A percentile compares a stretch with the other conserved stretches of the same genome.
Evolutionary conservation across 2,113 vertebrate genomes (phyloP).

Genomic region (Hyperopisus bebe): DNA sequence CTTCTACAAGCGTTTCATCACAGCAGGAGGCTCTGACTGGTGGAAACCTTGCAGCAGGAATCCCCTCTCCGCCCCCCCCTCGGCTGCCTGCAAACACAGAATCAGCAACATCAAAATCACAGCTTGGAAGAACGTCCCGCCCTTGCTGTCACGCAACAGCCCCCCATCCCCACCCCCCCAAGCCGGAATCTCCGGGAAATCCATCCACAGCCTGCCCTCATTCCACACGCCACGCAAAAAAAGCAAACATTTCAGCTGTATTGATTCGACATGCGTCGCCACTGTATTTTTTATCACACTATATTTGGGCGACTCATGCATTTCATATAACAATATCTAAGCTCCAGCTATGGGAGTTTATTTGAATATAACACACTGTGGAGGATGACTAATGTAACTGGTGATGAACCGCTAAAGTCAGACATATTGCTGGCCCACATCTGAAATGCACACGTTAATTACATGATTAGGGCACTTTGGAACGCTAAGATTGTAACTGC

Average conservation of each 20-base stretch:
- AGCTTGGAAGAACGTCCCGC: not conserved
- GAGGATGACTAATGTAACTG: not conserved
- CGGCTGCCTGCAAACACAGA: not conserved
- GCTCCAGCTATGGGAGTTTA: not conserved
- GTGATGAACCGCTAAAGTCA: not conserved
- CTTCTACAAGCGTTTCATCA: conserved; percentile 45
- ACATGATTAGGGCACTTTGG: not conserved
- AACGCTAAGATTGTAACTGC: not conserved
- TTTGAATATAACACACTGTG: not conserved
- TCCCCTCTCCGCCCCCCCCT: not conserved
- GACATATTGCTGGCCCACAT: not conserved
- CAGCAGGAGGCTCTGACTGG: conserved; percentile 24
- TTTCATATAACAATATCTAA: not conserved
- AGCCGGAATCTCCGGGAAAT: not conserved
- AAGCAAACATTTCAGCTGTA: not conserved
- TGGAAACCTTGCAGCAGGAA: not conserved
- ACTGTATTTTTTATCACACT: not conserved
- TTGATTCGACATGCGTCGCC: not conserved
- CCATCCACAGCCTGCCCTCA: not conserved
- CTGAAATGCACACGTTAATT: not conserved
- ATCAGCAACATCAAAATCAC: not conserved
- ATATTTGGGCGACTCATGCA: not conserved
- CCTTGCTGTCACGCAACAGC: not conserved
- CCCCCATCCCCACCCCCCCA: not conserved
- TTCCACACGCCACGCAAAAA: not conserved